Percentiles rank a stretch among this genome's conserved stretches.
These are phyloP conservation scores for Spilarctia lutea DNA, from an alignment of 2,888 invertebrate species.

Conservation along the genomic window DNA sequence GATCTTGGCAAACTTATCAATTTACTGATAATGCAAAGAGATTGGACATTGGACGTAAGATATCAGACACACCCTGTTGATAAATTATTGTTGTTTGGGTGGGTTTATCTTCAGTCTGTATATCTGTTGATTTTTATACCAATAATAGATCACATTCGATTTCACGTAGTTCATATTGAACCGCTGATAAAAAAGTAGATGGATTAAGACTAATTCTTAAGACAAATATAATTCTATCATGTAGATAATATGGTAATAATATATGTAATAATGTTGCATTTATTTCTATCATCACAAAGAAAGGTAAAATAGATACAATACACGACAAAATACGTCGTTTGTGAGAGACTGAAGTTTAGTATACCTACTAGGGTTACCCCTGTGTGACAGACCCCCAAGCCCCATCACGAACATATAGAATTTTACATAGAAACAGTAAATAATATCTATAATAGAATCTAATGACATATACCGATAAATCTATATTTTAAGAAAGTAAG, in stretches of 20 bases:
- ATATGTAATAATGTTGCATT: too few relatives aligned
- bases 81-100: not conserved
- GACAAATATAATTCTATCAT: not conserved
- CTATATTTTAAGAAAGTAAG: too few relatives aligned
- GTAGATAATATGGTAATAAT: not conserved
- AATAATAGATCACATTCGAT: not conserved
- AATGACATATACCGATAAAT: too few relatives aligned
- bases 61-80: conserved; percentile 12
- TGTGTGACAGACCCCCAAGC: too few relatives aligned
- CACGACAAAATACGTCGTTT: too few relatives aligned
- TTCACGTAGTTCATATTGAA: not conserved
- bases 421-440: too few relatives aligned
- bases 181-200: not conserved
- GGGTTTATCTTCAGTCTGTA: conserved; percentile 13
- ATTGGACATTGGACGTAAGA: conserved; percentile 2
- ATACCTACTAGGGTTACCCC: too few relatives aligned
- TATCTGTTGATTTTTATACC: not conserved
- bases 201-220: not conserved
- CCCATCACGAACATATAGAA: too few relatives aligned
- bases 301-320: too few relatives aligned
- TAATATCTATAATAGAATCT: too few relatives aligned
- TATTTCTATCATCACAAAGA: too few relatives aligned
- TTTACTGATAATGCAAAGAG: conserved; percentile 12
- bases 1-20: conserved; percentile 6
- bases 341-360: too few relatives aligned